Base-by-base conservation (phyloP, 2,797 vertebrate genomes). In the Dipus sagitta region DNA sequence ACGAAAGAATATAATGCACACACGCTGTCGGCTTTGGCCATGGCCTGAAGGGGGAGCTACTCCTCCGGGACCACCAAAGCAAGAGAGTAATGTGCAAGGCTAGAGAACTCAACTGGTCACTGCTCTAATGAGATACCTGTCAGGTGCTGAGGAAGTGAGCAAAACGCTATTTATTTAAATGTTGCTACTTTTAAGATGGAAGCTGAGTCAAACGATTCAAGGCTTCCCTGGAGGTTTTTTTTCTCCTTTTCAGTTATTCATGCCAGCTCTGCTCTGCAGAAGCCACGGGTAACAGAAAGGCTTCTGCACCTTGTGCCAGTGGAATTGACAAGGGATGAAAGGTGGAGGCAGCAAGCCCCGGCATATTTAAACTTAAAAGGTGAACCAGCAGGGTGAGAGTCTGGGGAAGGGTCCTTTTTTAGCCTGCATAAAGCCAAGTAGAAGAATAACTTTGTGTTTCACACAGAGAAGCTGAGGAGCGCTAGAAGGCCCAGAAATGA, bases 291-390 rank as follows among this genome's bases (percentile, higher is more conserved):
- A 24, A 20, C 70, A 77, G 14, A 76, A 76, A 67, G 67, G 32
- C 52, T 77, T 64, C 28, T 91, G 15, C 65, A 30, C 28, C 17
- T 64, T n/a, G 76, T 38, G 54, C 26, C 20, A 4, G 47, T 70
- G 42, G 65, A 86, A 58, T 4, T 10, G 38, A n/a, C 21, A n/a
- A 76, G 72, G 58, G 30, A 77, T 67, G 3, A 34, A 28, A 38
- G 13, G 5, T 62, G 2, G 17, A 60, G 23, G 71, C 58, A 94
- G 90, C 52, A 91, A 96, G 84, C 64, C 87, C 81, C 26, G 92
- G 77, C 90, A 88, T 83, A 92, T 84, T 95, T 96, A 92, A 95
- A 97, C 75, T 62, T 75, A 65, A 95, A 94, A 91, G 79, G 93
- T 95, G 92, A 96, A 54, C 58, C 68, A 95, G 54, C 58, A 89